phyloP scores from a whole-genome alignment of 2,888 invertebrate species.

The Eilema caniola region DNA sequence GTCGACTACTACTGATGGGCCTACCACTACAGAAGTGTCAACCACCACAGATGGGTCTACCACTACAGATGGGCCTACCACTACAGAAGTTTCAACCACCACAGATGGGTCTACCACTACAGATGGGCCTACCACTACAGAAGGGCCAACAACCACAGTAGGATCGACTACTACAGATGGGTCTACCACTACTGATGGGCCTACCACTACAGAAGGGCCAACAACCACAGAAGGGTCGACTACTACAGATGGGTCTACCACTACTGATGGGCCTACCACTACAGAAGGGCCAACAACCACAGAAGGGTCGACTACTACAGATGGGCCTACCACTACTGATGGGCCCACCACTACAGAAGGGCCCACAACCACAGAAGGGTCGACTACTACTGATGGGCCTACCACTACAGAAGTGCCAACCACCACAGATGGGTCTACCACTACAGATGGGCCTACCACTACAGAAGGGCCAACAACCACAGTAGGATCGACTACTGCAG shows the following conservation, averaged over 20 bases:
- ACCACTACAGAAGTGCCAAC: background rate
- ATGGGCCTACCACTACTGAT: too few relatives aligned
- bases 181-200: background rate
- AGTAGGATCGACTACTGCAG: background rate
- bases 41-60: background rate
- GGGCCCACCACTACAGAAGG: background rate
- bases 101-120: background rate
- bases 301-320: too few relatives aligned
- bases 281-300: too few relatives aligned
- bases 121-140: background rate
- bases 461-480: background rate
- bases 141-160: background rate
- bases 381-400: background rate
- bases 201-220: too few relatives aligned
- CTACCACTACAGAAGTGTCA: background rate
- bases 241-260: too few relatives aligned
- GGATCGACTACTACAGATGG: background rate
- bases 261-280: too few relatives aligned
- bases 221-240: too few relatives aligned
- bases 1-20: background rate
- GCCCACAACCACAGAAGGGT: background rate
- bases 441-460: background rate
- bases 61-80: background rate
- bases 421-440: background rate
- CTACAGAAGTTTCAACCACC: background rate